phyloP scores from a whole-genome alignment of 2,797 vertebrate genomes.

The Eupleurogrammus muticus region DNA sequence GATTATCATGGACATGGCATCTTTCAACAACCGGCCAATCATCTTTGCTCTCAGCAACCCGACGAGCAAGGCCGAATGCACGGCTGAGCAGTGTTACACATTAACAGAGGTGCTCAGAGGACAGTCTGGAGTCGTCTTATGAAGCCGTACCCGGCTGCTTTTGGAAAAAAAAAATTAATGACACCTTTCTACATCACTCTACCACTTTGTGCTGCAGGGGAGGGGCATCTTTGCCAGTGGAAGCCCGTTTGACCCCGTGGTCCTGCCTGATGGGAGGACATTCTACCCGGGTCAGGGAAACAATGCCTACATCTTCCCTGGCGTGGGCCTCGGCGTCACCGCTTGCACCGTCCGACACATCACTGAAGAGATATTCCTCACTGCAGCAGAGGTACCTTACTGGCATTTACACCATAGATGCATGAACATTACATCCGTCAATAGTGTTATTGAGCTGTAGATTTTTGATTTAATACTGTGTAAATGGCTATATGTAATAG shows the following conservation, averaged over 20 bases:
- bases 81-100: slow-evolving; percentile 95
- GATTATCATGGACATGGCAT: slow-evolving; percentile 94
- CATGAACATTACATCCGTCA: not conserved
- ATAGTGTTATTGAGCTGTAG: not conserved
- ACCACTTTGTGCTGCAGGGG: slow-evolving; percentile 80
- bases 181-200: not conserved
- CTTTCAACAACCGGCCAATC: slow-evolving; percentile 91
- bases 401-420: not conserved
- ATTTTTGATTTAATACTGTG: not conserved
- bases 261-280: slow-evolving; percentile 88
- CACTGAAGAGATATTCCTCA: slow-evolving; percentile 89
- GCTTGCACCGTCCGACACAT: slow-evolving; percentile 89
- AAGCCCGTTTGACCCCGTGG: slow-evolving; percentile 94
- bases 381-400: slow-evolving; percentile 90
- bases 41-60: slow-evolving; percentile 99
- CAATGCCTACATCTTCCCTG: slow-evolving; percentile 97
- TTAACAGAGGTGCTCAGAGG: slow-evolving; percentile 87
- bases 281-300: slow-evolving; percentile 96
- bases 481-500: not conserved
- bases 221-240: slow-evolving; percentile 96
- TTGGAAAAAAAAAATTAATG: not conserved
- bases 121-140: not conserved
- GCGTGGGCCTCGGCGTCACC: slow-evolving; percentile 91
- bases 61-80: slow-evolving; percentile 98
- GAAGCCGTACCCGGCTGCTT: not conserved